Evolutionary conservation across 2,888 invertebrate genomes (phyloP).

Genomic region (Mimachlamys varia): DNA sequence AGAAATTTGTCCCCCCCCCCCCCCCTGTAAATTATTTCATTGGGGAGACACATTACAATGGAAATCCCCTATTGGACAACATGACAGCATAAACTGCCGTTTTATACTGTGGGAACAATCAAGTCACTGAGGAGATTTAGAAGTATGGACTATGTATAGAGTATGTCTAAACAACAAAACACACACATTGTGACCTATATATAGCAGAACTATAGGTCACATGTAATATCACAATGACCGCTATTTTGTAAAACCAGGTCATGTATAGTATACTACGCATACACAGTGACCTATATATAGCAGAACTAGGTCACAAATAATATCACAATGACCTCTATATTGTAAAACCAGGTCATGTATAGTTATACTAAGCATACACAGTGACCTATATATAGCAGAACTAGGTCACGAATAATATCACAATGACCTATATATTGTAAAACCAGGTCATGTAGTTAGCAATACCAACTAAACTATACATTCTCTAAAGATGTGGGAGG

Average conservation of each 20-base stretch:
- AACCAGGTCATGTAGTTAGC: not conserved
- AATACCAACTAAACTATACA: not conserved
- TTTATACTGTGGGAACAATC: too few species aligned
- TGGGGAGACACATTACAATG: too few species aligned
- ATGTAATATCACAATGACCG: constrained; percentile 9
- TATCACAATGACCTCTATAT: constrained; percentile 21
- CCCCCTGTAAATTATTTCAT: too few species aligned
- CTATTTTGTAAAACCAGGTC: constrained; percentile 20
- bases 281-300: constrained; percentile 11
- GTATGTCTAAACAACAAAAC: constrained; percentile 10
- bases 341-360: constrained; percentile 25
- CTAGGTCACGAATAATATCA: constrained; percentile 6
- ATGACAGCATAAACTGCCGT: too few species aligned
- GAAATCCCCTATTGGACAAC: too few species aligned
- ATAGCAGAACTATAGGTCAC: constrained; percentile 6
- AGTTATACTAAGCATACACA: not conserved
- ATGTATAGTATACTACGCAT: not conserved
- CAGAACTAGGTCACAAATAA: constrained; percentile 2
- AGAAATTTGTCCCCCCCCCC: too few species aligned
- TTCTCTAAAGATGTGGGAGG: not conserved
- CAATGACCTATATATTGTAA: constrained; percentile 14
- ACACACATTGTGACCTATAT: constrained; percentile 25
- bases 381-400: constrained; percentile 17
- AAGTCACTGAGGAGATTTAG: too few species aligned
- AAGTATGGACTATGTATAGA: not conserved